Conservation (phyloP, 2,113 vertebrate genomes). For the Entelurus aequoreus region DNA sequence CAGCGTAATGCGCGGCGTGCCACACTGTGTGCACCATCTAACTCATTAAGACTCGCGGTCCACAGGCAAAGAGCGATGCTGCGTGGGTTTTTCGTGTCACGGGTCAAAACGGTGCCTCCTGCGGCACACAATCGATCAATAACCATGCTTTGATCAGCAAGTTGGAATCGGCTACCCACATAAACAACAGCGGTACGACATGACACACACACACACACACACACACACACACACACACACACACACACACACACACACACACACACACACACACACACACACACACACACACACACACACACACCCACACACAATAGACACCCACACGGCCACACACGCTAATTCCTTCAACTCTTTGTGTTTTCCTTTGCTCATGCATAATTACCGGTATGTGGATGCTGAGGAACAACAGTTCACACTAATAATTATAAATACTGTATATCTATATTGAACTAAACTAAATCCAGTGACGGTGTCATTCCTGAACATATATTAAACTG, state of each 20-base stretch:
- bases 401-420: not conserved
- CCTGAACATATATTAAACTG: not conserved
- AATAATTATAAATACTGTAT: not conserved
- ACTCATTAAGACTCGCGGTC: constrained; percentile 59
- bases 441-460: not conserved
- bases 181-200: constrained; percentile 42
- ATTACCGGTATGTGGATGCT: constrained; percentile 4
- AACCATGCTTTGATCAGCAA: constrained; percentile 58
- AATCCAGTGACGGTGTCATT: not conserved
- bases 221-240: constrained; percentile 40
- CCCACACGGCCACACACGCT: constrained; percentile 17
- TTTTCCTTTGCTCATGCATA: constrained; percentile 33
- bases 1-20: constrained; percentile 26
- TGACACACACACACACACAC: constrained; percentile 52
- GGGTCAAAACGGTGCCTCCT: constrained; percentile 61
- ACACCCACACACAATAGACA: too few species aligned
- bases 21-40: constrained; percentile 45
- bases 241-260: too few species aligned
- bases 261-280: too few species aligned
- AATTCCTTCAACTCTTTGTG: constrained; percentile 28
- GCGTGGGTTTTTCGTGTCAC: constrained; percentile 67
- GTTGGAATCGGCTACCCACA: constrained; percentile 51
- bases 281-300: too few species aligned
- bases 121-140: constrained; percentile 62
- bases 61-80: constrained; percentile 55